phyloP scores from a whole-genome alignment of 2,113 vertebrate genomes.

The Geothlypis trichas region DNA sequence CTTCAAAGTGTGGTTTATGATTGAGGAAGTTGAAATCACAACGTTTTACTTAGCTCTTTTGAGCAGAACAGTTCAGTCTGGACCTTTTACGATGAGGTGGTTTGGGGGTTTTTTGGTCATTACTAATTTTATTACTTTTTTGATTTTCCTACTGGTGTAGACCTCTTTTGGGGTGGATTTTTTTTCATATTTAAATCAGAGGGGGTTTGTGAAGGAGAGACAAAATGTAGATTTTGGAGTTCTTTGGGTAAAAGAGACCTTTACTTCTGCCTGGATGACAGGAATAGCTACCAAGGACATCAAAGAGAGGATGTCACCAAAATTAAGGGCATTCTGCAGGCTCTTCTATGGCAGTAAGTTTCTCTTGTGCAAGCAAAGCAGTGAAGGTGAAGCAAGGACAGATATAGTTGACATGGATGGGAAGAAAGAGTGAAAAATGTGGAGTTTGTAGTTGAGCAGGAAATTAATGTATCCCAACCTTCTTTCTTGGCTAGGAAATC shows the following conservation, averaged over 20 bases:
- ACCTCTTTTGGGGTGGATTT: background rate
- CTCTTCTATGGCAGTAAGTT: background rate
- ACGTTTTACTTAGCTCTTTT: background rate
- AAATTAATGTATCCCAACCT: background rate
- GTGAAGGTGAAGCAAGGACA: background rate
- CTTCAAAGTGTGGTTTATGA: background rate
- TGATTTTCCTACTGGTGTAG: background rate
- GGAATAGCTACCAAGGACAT: background rate
- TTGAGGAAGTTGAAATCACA: background rate
- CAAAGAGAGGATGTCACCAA: background rate
- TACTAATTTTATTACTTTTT: background rate
- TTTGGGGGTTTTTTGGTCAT: accelerated
- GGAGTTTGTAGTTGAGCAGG: background rate
- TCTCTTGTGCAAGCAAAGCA: background rate
- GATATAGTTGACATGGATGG: accelerated
- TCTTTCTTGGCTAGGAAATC: background rate
- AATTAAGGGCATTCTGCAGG: background rate
- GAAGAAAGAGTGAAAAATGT: background rate
- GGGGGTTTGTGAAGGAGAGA: background rate
- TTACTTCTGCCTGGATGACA: background rate
- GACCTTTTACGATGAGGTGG: background rate
- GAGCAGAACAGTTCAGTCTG: background rate
- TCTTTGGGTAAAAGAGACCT: background rate
- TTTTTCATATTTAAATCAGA: background rate
- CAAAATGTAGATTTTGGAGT: background rate